phyloP scores from a whole-genome alignment of 2,888 invertebrate species.

The Hirtodrosophila confusa region DNA sequence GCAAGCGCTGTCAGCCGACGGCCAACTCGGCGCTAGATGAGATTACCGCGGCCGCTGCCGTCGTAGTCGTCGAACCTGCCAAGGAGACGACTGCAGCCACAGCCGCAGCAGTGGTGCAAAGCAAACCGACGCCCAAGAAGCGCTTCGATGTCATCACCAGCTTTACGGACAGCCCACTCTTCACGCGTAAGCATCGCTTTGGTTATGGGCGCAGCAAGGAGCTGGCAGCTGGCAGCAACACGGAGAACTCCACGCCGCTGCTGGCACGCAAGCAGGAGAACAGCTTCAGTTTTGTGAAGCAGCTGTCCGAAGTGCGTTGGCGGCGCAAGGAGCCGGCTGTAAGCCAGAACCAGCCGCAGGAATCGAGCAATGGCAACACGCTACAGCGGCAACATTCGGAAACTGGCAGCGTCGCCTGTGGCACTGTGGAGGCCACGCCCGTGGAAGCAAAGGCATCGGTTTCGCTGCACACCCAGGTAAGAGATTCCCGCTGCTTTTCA shows the following conservation, averaged over 20 bases:
- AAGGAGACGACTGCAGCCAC: slow-evolving; percentile 30
- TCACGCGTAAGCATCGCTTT: slow-evolving; percentile 84
- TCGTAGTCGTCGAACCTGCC: slow-evolving; percentile 36
- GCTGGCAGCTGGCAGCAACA: slow-evolving; percentile 54
- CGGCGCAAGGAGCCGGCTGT: slow-evolving; percentile 80
- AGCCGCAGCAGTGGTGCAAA: slow-evolving; percentile 17
- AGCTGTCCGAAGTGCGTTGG: slow-evolving; percentile 83
- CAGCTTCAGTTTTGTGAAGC: slow-evolving; percentile 83
- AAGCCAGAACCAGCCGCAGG: slow-evolving; percentile 45
- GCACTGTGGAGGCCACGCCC: slow-evolving; percentile 82
- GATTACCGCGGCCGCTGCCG: slow-evolving; percentile 44
- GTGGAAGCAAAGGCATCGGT: slow-evolving; percentile 84
- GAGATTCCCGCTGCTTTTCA: neutral
- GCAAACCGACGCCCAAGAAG: slow-evolving; percentile 74
- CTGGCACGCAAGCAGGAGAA: slow-evolving; percentile 82
- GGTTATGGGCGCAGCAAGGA: slow-evolving; percentile 81
- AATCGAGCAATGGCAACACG: slow-evolving; percentile 47
- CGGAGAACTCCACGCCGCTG: slow-evolving; percentile 81
- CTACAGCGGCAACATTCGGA: slow-evolving; percentile 59
- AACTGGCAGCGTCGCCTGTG: slow-evolving; percentile 50
- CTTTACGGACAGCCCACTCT: slow-evolving; percentile 84
- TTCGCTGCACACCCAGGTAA: slow-evolving; percentile 84
- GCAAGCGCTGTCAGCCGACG: slow-evolving; percentile 77
- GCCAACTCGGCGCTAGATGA: slow-evolving; percentile 53
- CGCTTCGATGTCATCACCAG: slow-evolving; percentile 84